Conservation (phyloP, 1,140 invertebrate genomes). For the Penaeus indicus region DNA sequence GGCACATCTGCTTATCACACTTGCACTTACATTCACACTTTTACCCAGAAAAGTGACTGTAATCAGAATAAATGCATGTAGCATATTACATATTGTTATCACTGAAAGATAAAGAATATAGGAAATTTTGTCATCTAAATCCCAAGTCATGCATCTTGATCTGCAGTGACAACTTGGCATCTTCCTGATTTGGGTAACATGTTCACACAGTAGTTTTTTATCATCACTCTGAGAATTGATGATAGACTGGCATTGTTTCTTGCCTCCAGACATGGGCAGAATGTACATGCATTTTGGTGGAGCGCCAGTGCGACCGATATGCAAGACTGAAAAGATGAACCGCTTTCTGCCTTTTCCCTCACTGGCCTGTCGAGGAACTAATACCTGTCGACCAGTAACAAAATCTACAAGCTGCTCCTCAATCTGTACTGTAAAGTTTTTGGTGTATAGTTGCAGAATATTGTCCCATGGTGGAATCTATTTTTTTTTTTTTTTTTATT, state of each 20-base stretch:
- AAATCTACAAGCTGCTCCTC: conserved; percentile 5
- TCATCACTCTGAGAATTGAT: background rate
- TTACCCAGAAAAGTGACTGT: background rate
- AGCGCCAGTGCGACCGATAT: conserved; percentile 28
- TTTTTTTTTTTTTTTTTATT: too few relatives aligned
- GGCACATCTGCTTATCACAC: background rate
- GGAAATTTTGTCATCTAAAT: too few relatives aligned
- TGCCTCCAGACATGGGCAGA: conserved; percentile 19
- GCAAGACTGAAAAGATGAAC: conserved; percentile 30
- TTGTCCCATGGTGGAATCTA: too few relatives aligned
- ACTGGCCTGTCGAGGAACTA: conserved; percentile 16
- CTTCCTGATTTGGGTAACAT: background rate
- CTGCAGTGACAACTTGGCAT: background rate
- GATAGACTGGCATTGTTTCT: background rate
- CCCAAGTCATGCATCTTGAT: too few relatives aligned
- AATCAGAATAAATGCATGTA: background rate
- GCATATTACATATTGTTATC: background rate
- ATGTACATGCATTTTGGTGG: background rate
- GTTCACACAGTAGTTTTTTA: background rate
- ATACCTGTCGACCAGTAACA: background rate
- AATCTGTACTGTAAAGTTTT: conserved; percentile 33
- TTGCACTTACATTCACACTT: background rate
- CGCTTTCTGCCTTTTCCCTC: background rate
- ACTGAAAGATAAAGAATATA: too few relatives aligned
- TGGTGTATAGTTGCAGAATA: too few relatives aligned